These are phyloP conservation scores for Zonitis immaculata DNA, from an alignment of 2,888 invertebrate genomes.

Conservation along the genomic window DNA sequence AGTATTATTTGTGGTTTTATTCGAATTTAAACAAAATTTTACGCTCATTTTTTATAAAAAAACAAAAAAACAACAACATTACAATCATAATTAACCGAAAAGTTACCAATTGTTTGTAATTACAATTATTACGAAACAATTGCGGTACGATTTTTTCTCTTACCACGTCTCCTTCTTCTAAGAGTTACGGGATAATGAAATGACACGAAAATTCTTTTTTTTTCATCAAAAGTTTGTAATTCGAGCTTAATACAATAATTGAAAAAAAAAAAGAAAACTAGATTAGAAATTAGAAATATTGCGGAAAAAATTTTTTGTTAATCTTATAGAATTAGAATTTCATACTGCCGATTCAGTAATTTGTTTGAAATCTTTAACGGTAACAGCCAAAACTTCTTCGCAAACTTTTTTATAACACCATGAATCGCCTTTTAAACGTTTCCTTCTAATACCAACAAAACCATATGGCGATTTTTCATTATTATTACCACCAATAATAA, in stretches of 20 bases:
- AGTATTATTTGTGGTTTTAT: constrained; percentile 15
- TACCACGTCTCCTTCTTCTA: too few species aligned
- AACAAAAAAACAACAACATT: too few species aligned
- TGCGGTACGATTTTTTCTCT: too few species aligned
- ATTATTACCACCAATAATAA: background rate
- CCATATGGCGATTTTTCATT: constrained; percentile 24
- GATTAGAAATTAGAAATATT: too few species aligned
- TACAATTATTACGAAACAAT: constrained; percentile 9
- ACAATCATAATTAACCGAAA: constrained; percentile 19
- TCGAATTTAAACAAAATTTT: constrained; percentile 1
- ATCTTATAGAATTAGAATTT: too few species aligned
- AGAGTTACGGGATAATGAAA: too few species aligned
- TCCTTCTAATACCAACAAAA: constrained; percentile 63
- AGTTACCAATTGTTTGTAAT: constrained; percentile 9
- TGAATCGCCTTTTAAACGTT: constrained; percentile 70
- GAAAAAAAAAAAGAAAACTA: too few species aligned
- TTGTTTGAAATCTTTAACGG: constrained; percentile 41
- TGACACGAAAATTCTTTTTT: too few species aligned
- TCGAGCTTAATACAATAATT: too few species aligned
- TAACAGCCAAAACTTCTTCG: constrained; percentile 62
- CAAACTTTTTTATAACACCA: constrained; percentile 78
- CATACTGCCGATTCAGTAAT: constrained; percentile 37
- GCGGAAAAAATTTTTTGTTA: too few species aligned
- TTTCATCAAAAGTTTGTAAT: too few species aligned
- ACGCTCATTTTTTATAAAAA: constrained; percentile 12